These are phyloP conservation scores for Seriola aureovittata DNA, from an alignment of 2,113 vertebrate species.

Conservation along the genomic window DNA sequence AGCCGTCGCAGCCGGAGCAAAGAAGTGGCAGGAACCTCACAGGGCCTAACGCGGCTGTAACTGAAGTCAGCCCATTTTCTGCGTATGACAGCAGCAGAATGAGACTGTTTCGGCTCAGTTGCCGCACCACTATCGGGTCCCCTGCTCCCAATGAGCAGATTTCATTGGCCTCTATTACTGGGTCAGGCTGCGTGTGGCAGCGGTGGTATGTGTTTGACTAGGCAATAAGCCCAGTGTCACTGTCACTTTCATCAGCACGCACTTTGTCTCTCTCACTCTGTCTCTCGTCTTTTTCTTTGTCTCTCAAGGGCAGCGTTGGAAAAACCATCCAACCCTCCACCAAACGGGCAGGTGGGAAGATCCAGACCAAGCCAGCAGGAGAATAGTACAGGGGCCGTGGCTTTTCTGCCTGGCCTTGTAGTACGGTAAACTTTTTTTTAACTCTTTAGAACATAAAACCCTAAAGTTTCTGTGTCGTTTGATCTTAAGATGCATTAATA, in stretches of 20 bases:
- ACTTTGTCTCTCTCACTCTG: slow-evolving; percentile 18
- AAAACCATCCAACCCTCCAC: neutral
- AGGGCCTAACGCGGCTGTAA: slow-evolving; percentile 29
- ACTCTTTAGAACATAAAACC: too few relatives aligned
- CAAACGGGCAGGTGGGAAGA: neutral
- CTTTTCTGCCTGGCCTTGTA: neutral
- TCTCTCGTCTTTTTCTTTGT: slow-evolving; percentile 14
- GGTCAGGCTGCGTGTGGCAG: slow-evolving; percentile 69
- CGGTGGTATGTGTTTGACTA: slow-evolving; percentile 78
- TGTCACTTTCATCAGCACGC: slow-evolving; percentile 77
- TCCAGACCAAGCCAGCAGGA: neutral
- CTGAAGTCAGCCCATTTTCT: slow-evolving; percentile 71
- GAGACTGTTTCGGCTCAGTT: slow-evolving; percentile 77
- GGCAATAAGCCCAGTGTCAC: slow-evolving; percentile 82
- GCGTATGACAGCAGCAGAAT: slow-evolving; percentile 76
- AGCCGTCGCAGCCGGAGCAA: slow-evolving; percentile 21
- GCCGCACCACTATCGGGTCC: slow-evolving; percentile 41
- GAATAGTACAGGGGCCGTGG: neutral
- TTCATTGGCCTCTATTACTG: slow-evolving; percentile 79
- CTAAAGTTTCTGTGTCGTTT: too few relatives aligned
- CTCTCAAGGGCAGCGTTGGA: neutral
- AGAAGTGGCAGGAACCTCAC: slow-evolving; percentile 38
- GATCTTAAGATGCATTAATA: too few relatives aligned
- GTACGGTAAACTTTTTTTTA: neutral
- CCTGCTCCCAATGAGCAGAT: slow-evolving; percentile 72